Conservation (phyloP, 2,113 vertebrate genomes). For the Papio anubis region DNA sequence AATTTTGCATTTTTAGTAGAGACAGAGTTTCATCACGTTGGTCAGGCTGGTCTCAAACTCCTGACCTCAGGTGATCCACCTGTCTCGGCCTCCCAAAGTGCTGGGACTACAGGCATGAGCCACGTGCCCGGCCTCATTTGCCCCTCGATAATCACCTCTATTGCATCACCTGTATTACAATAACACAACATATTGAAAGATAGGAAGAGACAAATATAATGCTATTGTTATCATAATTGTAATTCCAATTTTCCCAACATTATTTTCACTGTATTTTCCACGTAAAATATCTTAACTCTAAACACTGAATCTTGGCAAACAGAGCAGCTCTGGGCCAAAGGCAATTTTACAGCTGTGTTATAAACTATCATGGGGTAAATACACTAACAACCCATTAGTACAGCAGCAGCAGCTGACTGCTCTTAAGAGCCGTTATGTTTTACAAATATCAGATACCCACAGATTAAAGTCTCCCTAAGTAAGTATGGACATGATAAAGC, state of each 20-base stretch:
- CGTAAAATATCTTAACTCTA: constrained; percentile 44
- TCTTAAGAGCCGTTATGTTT: background rate
- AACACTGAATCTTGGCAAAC: constrained; percentile 43
- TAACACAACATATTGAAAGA: background rate
- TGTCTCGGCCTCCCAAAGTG: too few relatives aligned
- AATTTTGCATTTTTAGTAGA: too few relatives aligned
- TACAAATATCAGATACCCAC: background rate
- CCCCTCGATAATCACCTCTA: background rate
- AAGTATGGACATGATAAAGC: background rate
- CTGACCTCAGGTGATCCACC: too few relatives aligned
- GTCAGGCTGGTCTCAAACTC: too few relatives aligned
- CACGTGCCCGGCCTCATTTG: background rate
- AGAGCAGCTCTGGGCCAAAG: constrained; percentile 13
- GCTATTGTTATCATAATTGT: background rate
- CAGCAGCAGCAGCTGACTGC: background rate
- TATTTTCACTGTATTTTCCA: background rate
- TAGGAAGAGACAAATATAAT: background rate
- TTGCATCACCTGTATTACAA: background rate
- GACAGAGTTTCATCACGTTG: too few relatives aligned
- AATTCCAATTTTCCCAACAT: background rate
- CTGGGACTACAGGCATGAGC: too few relatives aligned
- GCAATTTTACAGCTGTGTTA: background rate
- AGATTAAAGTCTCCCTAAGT: constrained; percentile 11
- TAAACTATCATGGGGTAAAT: background rate
- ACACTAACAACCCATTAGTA: background rate